These are phyloP conservation scores for Marcusenius ussheri DNA, from an alignment of 2,113 vertebrate genomes.

Conservation along the genomic window DNA sequence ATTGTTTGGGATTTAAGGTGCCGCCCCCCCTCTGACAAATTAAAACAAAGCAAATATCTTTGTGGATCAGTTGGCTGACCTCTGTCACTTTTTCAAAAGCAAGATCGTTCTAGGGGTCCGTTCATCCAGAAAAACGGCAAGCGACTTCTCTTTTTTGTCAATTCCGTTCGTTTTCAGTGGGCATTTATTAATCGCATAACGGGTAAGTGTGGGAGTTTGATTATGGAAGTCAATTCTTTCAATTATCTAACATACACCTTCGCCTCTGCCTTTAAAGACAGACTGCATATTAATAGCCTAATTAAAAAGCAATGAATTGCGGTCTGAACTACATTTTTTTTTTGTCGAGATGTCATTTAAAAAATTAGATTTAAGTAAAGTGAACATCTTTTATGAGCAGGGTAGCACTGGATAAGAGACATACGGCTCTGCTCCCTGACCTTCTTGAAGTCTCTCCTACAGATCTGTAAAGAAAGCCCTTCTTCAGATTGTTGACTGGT, in stretches of 20 bases:
- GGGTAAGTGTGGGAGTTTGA: slow-evolving; percentile 22
- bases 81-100: not conserved
- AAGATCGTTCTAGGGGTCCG: not conserved
- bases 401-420: slow-evolving; percentile 25
- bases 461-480: not conserved
- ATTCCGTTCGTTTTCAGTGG: slow-evolving; percentile 37
- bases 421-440: slow-evolving; percentile 6
- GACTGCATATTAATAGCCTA: slow-evolving; percentile 43
- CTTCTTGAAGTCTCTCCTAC: slow-evolving; percentile 17
- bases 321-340: slow-evolving; percentile 23
- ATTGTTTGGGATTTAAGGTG: not conserved
- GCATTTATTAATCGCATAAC: slow-evolving; percentile 46
- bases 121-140: slow-evolving; percentile 39
- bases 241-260: slow-evolving; percentile 35
- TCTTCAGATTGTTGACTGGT: not conserved
- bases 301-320: slow-evolving; percentile 37
- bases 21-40: not conserved
- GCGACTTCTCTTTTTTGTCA: slow-evolving; percentile 31
- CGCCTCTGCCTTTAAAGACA: slow-evolving; percentile 26
- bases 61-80: not conserved
- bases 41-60: slow-evolving; percentile 1
- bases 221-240: slow-evolving; percentile 35
- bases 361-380: slow-evolving; percentile 27
- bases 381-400: slow-evolving; percentile 22
- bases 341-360: slow-evolving; percentile 25